Base-by-base conservation (phyloP, 2,888 invertebrate species). In the Mesoligia furuncula region DNA sequence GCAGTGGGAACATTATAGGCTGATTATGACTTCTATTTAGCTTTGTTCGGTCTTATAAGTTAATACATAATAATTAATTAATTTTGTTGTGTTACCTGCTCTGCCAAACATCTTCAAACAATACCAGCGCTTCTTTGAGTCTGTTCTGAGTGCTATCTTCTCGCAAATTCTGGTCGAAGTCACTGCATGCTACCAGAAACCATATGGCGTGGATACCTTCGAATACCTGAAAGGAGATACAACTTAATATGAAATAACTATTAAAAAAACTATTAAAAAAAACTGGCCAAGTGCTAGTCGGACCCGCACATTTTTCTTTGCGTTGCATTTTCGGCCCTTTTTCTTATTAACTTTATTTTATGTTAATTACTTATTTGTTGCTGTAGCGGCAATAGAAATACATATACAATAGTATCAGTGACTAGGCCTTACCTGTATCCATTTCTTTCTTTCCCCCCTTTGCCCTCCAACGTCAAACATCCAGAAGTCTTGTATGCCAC, bases 381-480 rank as follows among this genome's bases (percentile, higher is more conserved):
- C 13, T 48, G 20, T 20, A 48, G 48, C 48, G 17, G 48, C 48
- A 42, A 13, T 42, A 42, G 13, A 42, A 42, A 42, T 42, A 42
- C 42, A 42, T 13, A 42, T 3, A 42, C 13, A 42, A 13, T 42
- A 31, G 11, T 36, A 11, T 31, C 5, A 11, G 5, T 20, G 31
- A 20, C 5, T 61, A 11, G 2, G 2, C 24, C 11, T 5, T 24
- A 62, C 97, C 94, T 98, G 98, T 87, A 98, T 98, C 98, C 98
- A 98, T 93, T 98, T 98, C 87, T 98, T 98, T 77, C 98, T 95
- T 90, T 98, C 98, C 20, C 98, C 98, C 77, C 98, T 95, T 92
- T 98, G 98, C 0, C 98, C 98, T 0, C 98, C 98, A 0, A 98
- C 98, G 91, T 98, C 98, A 88, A 98, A 98, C 97, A 98, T 98